Evolutionary conservation across 2,888 invertebrate species (phyloP), one percentile per base, ranked within the genome.

Genomic region (Tolmerus cingulatus): DNA sequence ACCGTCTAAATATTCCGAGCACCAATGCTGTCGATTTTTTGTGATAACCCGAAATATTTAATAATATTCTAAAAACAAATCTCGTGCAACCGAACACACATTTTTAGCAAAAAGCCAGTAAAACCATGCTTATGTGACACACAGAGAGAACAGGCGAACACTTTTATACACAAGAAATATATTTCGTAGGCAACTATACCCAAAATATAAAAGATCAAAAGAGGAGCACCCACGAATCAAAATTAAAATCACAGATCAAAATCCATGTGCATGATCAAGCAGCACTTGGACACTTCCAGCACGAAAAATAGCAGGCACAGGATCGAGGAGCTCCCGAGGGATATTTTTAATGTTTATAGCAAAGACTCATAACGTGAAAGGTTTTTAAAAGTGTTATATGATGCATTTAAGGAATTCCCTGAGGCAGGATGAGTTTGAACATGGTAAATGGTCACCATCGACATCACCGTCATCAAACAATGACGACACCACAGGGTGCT

Each of bases 401-500:
- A 88, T 88, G 88, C 85, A 88, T 87, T 86, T 88, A 87, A 85
- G 55, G 74, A 86, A 87, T 27, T 46, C 34, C 37, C 40, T 76
- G 37, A 51, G 55, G 12, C 79, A 81, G 74, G 30, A 88, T 88
- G 88, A 87, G 37, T 74, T 76, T 30, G 79, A 87, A 88, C 79
- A 87, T 88, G 55, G 74, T 40, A 82, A 66, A 40, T 43, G 40
- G 79, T 76, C 87, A 77, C 27, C 46, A 57, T 78, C 86, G 19
- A 23, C 37, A 57, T 23, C 77, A 77, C n/a, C 16, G 37, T 55
- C 30, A 23, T 9, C 81, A 87, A 30, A 51, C 19, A 16, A 30
- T 40, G 40, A 74, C 74, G 40, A 23, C 86, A 77, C 30, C 74
- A 79, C 66, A 78, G 84, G 77, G 40, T 23, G 14, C 27, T 85